Evolutionary conservation across 1,140 invertebrate genomes (phyloP).

Genomic region (Ganaspis sp.): DNA sequence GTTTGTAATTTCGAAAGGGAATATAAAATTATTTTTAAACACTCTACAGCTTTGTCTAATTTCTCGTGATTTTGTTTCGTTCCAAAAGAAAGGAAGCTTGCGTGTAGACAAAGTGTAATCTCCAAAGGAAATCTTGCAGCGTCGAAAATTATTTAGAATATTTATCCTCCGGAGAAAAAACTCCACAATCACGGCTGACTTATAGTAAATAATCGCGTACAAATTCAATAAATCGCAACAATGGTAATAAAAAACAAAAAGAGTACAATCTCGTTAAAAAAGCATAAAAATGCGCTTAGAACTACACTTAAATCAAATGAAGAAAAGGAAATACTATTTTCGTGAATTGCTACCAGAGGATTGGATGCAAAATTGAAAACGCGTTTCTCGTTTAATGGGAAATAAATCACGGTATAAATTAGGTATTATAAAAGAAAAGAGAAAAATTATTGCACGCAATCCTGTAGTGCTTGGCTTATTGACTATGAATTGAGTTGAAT

Average conservation of each 20-base stretch:
- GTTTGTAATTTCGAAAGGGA: background rate
- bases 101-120: background rate
- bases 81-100: background rate
- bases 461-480: background rate
- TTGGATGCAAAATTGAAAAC: background rate
- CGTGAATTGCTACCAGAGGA: background rate
- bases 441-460: background rate
- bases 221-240: background rate
- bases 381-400: background rate
- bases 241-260: background rate
- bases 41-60: background rate
- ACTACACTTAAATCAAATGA: background rate
- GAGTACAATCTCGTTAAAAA: background rate
- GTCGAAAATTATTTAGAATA: background rate
- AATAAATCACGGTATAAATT: background rate
- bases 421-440: background rate
- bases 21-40: constrained; percentile 4
- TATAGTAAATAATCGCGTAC: background rate
- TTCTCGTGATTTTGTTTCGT: background rate
- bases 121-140: background rate
- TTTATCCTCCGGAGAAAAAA: background rate
- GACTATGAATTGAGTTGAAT: background rate
- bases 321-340: background rate
- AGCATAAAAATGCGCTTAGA: constrained; percentile 7
- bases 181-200: constrained; percentile 9